phyloP scores from a whole-genome alignment of 2,888 invertebrate species.

The Siphlonurus alternatus region DNA sequence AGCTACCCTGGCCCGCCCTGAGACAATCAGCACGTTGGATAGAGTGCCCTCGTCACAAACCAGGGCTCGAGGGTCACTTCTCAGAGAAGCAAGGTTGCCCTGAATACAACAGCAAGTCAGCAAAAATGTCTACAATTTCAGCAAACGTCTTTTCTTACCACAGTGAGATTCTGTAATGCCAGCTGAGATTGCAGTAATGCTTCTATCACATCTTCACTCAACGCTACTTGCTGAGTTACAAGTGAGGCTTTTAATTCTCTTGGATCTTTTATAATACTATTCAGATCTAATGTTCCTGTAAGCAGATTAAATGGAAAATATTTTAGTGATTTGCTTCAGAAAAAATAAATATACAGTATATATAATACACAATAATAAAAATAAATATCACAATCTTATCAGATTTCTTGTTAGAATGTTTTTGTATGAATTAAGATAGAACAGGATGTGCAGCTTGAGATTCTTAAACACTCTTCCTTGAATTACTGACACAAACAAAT shows the following conservation, averaged over 20 bases:
- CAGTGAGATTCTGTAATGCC: slow-evolving; percentile 7
- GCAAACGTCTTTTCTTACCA: slow-evolving; percentile 2
- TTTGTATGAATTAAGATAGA: neutral
- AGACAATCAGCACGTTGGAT: neutral
- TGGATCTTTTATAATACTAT: slow-evolving; percentile 30
- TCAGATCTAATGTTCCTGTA: slow-evolving; percentile 10
- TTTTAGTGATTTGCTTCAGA: too few species aligned
- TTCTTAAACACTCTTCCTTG: too few species aligned
- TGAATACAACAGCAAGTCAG: neutral
- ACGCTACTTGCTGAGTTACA: slow-evolving; percentile 23
- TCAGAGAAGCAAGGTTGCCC: slow-evolving; percentile 4
- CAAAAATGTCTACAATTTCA: neutral
- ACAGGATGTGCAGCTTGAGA: too few species aligned
- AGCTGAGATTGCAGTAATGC: slow-evolving; percentile 24
- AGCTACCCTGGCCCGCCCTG: neutral
- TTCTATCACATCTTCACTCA: slow-evolving; percentile 26
- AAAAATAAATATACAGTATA: too few species aligned
- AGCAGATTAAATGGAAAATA: neutral
- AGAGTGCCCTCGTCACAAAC: slow-evolving; percentile 9
- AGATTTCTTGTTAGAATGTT: neutral
- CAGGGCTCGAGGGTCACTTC: slow-evolving; percentile 8
- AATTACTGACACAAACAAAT: too few species aligned
- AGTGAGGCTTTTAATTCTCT: slow-evolving; percentile 27
- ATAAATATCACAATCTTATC: neutral
- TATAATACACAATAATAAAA: too few species aligned